phyloP scores from a whole-genome alignment of 2,113 vertebrate species.

The Rhegmatorhina hoffmannsi region DNA sequence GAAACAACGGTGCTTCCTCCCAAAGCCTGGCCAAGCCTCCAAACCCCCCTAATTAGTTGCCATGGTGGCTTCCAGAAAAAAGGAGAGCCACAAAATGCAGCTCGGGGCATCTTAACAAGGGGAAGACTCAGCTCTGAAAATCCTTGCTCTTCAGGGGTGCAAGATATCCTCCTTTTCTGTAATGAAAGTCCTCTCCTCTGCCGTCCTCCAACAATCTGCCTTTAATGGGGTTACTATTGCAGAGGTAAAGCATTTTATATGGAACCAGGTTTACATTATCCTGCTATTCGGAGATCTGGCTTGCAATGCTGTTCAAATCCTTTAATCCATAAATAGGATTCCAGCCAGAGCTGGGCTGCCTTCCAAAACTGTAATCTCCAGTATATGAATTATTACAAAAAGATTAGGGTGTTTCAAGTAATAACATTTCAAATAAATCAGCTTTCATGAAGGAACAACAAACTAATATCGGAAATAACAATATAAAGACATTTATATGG shows the following conservation, averaged over 20 bases:
- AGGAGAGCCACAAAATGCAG: not conserved
- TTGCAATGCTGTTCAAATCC: constrained; percentile 85
- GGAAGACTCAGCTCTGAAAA: constrained; percentile 25
- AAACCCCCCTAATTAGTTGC: not conserved
- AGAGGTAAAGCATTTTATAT: constrained; percentile 82
- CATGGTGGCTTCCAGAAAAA: not conserved
- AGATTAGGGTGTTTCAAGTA: constrained; percentile 88
- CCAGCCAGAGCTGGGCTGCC: constrained; percentile 81
- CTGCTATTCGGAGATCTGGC: constrained; percentile 81
- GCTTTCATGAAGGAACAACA: constrained; percentile 85
- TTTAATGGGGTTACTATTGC: constrained; percentile 80
- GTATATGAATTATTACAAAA: constrained; percentile 88
- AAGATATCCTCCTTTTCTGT: constrained; percentile 32
- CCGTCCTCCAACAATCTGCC: constrained; percentile 71
- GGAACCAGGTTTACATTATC: constrained; percentile 83
- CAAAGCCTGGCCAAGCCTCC: not conserved
- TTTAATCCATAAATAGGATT: constrained; percentile 91
- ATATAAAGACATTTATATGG: constrained; percentile 83
- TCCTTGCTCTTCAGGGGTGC: constrained; percentile 24
- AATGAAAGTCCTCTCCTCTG: constrained; percentile 64
- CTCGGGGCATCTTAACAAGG: not conserved
- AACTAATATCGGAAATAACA: constrained; percentile 86
- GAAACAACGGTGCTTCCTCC: not conserved
- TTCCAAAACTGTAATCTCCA: constrained; percentile 87
- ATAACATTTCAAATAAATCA: constrained; percentile 89